Percentiles rank a stretch among this genome's conserved stretches.
Conservation (phyloP, 2,797 vertebrate genomes). For the Columba guinea region DNA sequence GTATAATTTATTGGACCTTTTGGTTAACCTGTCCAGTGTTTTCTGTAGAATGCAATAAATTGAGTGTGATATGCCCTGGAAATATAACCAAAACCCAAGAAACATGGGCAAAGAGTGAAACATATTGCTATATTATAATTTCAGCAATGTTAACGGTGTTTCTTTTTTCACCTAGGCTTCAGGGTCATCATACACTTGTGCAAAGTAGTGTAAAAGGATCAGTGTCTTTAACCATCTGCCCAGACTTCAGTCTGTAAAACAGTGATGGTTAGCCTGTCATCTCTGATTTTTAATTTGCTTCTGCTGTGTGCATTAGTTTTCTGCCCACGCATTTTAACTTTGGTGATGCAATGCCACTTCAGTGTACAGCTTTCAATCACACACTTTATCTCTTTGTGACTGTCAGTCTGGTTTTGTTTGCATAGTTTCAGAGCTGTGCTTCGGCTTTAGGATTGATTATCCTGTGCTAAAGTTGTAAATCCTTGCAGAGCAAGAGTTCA, state of each 20-base stretch:
- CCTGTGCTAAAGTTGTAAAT: neutral
- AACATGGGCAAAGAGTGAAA: neutral
- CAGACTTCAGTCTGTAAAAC: neutral
- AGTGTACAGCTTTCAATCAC: neutral
- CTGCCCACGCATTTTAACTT: neutral
- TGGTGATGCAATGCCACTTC: neutral
- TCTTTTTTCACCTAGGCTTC: neutral
- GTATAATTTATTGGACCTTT: neutral
- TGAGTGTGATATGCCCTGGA: neutral
- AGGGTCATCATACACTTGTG: fast-evolving
- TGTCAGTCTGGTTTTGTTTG: neutral
- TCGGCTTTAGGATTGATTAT: neutral
- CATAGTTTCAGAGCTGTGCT: neutral
- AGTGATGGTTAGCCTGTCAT: neutral
- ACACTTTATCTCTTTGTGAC: neutral
- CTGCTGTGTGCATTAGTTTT: neutral
- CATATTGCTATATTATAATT: neutral
- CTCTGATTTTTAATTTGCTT: neutral
- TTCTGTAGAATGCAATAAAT: neutral
- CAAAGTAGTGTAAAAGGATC: neutral
- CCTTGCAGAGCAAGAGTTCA: neutral
- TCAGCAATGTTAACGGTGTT: neutral
- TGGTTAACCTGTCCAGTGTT: neutral
- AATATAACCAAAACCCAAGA: neutral
- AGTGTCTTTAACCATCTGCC: neutral